These are phyloP conservation scores for Tiphia femorata DNA, from an alignment of 2,888 invertebrate genomes.

Conservation along the genomic window DNA sequence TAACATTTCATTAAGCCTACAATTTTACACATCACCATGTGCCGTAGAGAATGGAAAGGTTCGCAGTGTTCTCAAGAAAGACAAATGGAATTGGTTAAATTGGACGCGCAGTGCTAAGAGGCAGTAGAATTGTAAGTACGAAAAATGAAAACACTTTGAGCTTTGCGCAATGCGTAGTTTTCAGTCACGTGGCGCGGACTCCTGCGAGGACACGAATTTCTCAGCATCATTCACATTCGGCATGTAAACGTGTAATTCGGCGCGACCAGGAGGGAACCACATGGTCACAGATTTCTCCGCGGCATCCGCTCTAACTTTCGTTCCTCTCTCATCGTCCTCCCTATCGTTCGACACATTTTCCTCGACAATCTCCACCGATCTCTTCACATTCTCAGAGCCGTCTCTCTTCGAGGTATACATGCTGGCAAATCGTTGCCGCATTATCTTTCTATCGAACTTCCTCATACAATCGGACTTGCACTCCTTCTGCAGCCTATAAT, in stretches of 20 bases:
- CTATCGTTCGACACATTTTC: not conserved
- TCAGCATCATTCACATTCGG: slow-evolving; percentile 52
- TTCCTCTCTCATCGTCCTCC: slow-evolving; percentile 11
- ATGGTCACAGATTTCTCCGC: not conserved
- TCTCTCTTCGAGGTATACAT: too few species aligned
- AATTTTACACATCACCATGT: too few species aligned
- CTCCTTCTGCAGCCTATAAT: slow-evolving; percentile 41
- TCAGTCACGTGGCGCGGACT: slow-evolving; percentile 48
- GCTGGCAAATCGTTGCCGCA: slow-evolving; percentile 13
- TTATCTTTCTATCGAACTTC: slow-evolving; percentile 12
- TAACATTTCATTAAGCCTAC: too few species aligned
- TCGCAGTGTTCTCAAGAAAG: too few species aligned
- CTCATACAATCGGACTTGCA: slow-evolving; percentile 16
- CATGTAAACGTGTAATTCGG: slow-evolving; percentile 70
- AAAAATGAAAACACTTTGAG: too few species aligned
- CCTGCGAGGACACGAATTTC: slow-evolving; percentile 52
- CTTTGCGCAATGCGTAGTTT: too few species aligned
- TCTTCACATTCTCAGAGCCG: not conserved
- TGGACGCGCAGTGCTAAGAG: too few species aligned
- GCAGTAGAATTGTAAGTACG: too few species aligned
- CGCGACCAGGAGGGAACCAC: slow-evolving; percentile 50
- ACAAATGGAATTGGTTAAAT: too few species aligned
- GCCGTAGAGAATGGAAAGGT: too few species aligned
- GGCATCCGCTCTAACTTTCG: not conserved
- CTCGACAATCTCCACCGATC: not conserved